Evolutionary conservation across 2,888 invertebrate species (phyloP).

Genomic region (Antheraea assamensis): DNA sequence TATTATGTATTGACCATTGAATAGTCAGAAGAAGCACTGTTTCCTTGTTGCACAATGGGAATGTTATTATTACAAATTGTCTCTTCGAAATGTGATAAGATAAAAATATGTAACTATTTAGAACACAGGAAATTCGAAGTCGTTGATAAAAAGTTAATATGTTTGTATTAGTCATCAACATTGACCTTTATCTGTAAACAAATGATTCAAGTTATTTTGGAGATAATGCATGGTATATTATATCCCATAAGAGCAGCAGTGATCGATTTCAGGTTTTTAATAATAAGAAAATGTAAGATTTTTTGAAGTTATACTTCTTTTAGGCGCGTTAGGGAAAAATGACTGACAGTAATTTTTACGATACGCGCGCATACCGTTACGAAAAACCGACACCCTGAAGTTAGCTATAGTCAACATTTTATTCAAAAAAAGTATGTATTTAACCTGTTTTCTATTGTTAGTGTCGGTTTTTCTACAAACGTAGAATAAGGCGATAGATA

Average conservation of each 20-base stretch:
- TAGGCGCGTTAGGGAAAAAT: no score
- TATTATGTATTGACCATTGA: no score
- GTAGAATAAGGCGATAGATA: no score
- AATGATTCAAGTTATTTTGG: neutral
- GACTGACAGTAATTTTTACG: no score
- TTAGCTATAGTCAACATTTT: no score
- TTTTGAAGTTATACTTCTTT: no score
- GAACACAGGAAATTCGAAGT: constrained; percentile 12
- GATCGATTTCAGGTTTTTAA: neutral
- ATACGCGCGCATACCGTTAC: no score
- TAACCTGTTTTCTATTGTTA: no score
- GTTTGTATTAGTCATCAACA: constrained; percentile 2
- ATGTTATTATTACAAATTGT: neutral
- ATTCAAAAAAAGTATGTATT: no score
- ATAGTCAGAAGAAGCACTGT: neutral
- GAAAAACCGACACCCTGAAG: no score
- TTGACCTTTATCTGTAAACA: neutral
- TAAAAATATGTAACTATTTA: constrained; percentile 4
- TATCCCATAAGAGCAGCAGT: neutral
- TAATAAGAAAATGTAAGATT: neutral
- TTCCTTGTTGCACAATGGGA: neutral
- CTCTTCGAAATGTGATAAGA: constrained; percentile 9
- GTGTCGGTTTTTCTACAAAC: no score
- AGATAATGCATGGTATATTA: neutral
- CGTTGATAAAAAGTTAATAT: constrained; percentile 23